Evolutionary conservation across 1,140 invertebrate species (phyloP).

Genomic region (Venustaconcha ellipsiformis): DNA sequence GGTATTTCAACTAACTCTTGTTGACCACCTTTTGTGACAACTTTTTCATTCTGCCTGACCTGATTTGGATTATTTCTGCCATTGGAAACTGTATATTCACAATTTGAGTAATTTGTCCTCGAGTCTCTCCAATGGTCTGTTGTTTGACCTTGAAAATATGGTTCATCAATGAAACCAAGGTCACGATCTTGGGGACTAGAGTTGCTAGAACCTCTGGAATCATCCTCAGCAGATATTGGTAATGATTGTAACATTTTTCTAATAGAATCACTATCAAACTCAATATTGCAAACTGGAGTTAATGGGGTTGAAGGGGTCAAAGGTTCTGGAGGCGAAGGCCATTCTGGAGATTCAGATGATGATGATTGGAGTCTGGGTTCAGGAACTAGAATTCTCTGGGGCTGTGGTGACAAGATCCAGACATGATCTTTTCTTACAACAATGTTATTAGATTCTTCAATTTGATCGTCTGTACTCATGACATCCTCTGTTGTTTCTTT

Average conservation of each 20-base stretch:
- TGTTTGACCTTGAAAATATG: constrained; percentile 3
- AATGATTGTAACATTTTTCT: constrained; percentile 95
- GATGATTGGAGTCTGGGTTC: constrained; percentile 33
- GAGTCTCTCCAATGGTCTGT: too few relatives aligned
- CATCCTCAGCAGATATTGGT: constrained; percentile 70
- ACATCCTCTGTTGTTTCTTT: not conserved
- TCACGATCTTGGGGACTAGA: constrained; percentile 43
- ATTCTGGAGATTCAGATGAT: constrained; percentile 63
- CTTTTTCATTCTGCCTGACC: too few relatives aligned
- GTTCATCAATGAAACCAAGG: constrained; percentile 54
- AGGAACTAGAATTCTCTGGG: constrained; percentile 26
- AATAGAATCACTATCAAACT: constrained; percentile 85
- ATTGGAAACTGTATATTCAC: too few relatives aligned
- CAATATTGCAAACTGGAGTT: constrained; percentile 55
- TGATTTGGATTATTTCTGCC: too few relatives aligned
- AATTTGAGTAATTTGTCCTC: too few relatives aligned
- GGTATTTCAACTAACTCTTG: too few relatives aligned
- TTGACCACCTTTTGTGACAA: too few relatives aligned
- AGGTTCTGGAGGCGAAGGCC: constrained; percentile 66
- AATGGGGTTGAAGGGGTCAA: constrained; percentile 55
- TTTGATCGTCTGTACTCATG: constrained; percentile 14
- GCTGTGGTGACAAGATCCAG: constrained; percentile 38
- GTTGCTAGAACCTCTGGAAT: constrained; percentile 35
- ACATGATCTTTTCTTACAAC: constrained; percentile 35
- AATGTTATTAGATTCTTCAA: constrained; percentile 19